Base-by-base conservation (phyloP, 2,113 vertebrate genomes). In the Nyctereutes procyonoides region DNA sequence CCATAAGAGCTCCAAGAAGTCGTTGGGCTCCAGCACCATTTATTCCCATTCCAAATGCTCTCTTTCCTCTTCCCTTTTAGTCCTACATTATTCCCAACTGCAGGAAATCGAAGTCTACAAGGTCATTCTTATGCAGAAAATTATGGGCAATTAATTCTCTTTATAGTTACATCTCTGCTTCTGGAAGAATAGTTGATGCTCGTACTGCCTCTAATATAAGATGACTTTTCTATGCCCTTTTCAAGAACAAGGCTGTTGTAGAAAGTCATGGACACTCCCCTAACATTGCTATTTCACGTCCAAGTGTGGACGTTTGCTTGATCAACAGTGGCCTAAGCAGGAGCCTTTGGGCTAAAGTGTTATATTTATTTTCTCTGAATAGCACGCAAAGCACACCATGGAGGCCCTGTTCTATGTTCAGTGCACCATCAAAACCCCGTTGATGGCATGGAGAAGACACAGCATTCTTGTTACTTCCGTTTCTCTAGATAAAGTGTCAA, bases 1-100 rank as follows among this genome's bases (percentile, higher is more conserved):
- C 24, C 79, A 5, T 5, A 16, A 1, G 43, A 5, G 2, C 56
- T 30, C 3, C 1, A 2, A 19, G 55, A 58, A 71, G 60, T 3
- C 24, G 2, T 3, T 0, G 20, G 0, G 17, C 30, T 7, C 53
- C 9, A 1, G 24, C 6, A 9, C 26, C 3, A 0, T 1, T 56
- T 2, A 16, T 10, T 30, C 30, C 35, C 26, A 48, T 7, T 28
- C 43, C 65, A 1, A 3, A 1, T 0, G 1, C 30, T 32, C 0
- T 30, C 28, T 26, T 15, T 8, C 53, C 8, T 53, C 55, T 73
- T 17, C 51, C 14, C 51, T 14, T 20, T 28, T 14, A 6, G 2
- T 6, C 43, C n/a, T 12, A 10, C 0, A 0, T 51, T 7, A 15
- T 2, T 10, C 51, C 24, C 3, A 2, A 5, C 0, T 3, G 63